These are phyloP conservation scores for Achlya flavicornis DNA, from an alignment of 2,888 invertebrate genomes.

Conservation along the genomic window DNA sequence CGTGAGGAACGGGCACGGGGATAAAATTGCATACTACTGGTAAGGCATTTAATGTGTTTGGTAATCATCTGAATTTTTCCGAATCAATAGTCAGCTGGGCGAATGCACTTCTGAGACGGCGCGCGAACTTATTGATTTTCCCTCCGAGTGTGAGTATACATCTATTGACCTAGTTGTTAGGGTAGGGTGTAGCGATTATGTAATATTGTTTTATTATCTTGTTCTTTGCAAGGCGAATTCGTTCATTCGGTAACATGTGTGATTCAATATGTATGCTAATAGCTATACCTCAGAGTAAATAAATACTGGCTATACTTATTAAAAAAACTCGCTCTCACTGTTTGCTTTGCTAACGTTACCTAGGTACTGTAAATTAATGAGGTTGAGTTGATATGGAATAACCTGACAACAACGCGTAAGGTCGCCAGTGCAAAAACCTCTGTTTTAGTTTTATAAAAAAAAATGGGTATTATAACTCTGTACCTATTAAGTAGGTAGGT, in stretches of 20 bases:
- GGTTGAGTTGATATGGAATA: too few species aligned
- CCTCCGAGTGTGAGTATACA: conserved; percentile 7
- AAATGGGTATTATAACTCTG: too few species aligned
- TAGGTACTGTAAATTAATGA: too few species aligned
- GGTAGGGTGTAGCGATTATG: conserved; percentile 17
- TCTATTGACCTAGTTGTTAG: conserved; percentile 15
- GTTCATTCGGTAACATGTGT: not conserved
- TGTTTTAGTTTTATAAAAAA: too few species aligned
- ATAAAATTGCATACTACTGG: conserved; percentile 97
- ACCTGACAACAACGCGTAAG: too few species aligned
- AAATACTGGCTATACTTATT: too few species aligned
- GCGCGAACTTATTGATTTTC: conserved; percentile 77
- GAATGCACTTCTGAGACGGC: conserved; percentile 64
- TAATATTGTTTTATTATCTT: conserved; percentile 13
- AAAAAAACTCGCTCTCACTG: too few species aligned
- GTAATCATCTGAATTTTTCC: conserved; percentile 33
- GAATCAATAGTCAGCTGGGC: conserved; percentile 75
- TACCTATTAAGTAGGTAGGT: too few species aligned
- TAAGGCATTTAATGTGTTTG: conserved; percentile 77
- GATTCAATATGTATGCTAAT: not conserved
- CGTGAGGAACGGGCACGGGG: conserved; percentile 93
- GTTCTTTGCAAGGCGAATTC: not conserved
- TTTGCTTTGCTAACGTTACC: not conserved
- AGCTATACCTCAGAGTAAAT: not conserved
- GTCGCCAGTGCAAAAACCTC: too few species aligned